Evolutionary conservation across 2,113 vertebrate genomes (phyloP).

Genomic region (Natator depressus): DNA sequence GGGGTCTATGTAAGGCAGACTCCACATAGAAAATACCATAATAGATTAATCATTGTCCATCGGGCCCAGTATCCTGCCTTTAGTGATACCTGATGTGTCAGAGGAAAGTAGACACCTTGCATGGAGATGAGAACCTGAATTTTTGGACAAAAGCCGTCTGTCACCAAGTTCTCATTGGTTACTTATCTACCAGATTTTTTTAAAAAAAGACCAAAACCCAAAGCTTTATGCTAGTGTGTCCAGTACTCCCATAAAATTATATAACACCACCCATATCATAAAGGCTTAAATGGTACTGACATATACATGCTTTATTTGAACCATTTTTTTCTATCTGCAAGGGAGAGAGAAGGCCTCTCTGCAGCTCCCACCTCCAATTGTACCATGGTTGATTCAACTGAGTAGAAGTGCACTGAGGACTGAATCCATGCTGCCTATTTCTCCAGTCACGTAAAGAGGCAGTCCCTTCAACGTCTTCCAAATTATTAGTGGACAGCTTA

Average conservation of each 20-base stretch:
- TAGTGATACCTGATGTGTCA: not conserved
- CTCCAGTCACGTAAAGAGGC: not conserved
- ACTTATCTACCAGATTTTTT: not conserved
- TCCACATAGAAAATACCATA: not conserved
- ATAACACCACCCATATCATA: not conserved
- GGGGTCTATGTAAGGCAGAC: not conserved
- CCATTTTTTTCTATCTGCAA: not conserved
- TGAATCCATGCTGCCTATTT: not conserved
- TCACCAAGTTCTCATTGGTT: not conserved
- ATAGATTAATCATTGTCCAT: not conserved
- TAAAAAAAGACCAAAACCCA: not conserved
- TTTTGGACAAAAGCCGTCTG: not conserved
- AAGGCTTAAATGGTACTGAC: not conserved
- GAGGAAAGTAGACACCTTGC: not conserved
- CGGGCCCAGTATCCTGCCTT: not conserved
- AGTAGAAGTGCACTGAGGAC: not conserved
- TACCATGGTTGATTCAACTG: not conserved
- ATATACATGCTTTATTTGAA: not conserved
- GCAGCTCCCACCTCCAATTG: not conserved
- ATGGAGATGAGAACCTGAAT: not conserved
- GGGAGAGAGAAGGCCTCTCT: not conserved
- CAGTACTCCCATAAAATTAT: not conserved
- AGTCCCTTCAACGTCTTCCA: not conserved
- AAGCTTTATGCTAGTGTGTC: not conserved
- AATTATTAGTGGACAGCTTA: not conserved